phyloP scores from a whole-genome alignment of 2,888 invertebrate species.

The Lymantria dispar region DNA sequence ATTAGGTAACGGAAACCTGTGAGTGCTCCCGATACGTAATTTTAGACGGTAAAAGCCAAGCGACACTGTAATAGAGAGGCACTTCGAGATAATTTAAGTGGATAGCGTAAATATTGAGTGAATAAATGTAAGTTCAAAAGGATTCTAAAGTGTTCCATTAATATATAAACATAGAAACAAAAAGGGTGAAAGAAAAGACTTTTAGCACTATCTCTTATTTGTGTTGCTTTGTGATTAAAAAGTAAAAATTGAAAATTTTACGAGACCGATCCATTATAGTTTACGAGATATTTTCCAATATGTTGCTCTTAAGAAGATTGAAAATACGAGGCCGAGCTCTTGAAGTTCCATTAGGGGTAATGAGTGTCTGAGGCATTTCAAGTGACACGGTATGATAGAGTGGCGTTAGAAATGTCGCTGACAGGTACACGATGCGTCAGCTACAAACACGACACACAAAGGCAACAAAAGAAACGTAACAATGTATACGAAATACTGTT shows the following conservation, averaged over 20 bases:
- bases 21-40: conserved; percentile 56
- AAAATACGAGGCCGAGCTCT: conserved; percentile 52
- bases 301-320: conserved; percentile 50
- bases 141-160: conserved; percentile 33
- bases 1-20: conserved; percentile 68
- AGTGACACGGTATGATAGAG: conserved; percentile 67
- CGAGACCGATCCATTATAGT: conserved; percentile 19
- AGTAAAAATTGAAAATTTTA: background rate
- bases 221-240: conserved; percentile 3
- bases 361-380: conserved; percentile 63
- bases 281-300: conserved; percentile 43
- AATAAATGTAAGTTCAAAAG: conserved; percentile 38
- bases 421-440: conserved; percentile 74
- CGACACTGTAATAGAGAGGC: conserved; percentile 47
- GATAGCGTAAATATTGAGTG: conserved; percentile 34
- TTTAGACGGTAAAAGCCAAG: conserved; percentile 58
- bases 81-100: conserved; percentile 53
- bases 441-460: conserved; percentile 45
- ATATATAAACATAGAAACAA: conserved; percentile 29
- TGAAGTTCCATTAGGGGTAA: conserved; percentile 70
- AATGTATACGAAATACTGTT: conserved; percentile 22
- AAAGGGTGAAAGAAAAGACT: conserved; percentile 37
- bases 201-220: conserved; percentile 27
- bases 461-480: conserved; percentile 39
- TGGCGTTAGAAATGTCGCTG: conserved; percentile 61